Percentiles rank a stretch among this genome's conserved stretches.
phyloP scores from a whole-genome alignment of 1,140 invertebrate genomes.

The Tyrophagus putrescentiae region DNA sequence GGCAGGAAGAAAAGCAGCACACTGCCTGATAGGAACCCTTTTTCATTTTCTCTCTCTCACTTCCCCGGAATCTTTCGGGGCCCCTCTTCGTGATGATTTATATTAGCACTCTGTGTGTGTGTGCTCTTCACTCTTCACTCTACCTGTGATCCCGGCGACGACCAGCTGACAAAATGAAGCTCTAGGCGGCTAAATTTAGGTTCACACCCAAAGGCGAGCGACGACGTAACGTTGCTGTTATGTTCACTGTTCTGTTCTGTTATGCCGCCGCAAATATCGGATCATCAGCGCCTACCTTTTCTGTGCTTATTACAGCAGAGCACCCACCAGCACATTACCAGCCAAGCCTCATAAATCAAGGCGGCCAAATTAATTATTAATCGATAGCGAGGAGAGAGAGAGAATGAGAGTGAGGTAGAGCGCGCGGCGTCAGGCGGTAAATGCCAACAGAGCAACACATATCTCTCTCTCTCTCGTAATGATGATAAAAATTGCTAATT shows the following conservation, averaged over 20 bases:
- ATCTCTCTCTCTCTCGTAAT: not conserved
- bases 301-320: too few relatives aligned
- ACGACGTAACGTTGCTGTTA: too few relatives aligned
- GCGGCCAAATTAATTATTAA: slow-evolving; percentile 12
- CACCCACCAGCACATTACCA: not conserved
- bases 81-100: not conserved
- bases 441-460: not conserved
- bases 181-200: slow-evolving; percentile 8
- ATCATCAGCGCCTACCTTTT: too few relatives aligned
- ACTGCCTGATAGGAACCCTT: too few relatives aligned
- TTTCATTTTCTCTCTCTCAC: too few relatives aligned
- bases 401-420: too few relatives aligned
- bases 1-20: too few relatives aligned
- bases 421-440: not conserved
- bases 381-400: too few relatives aligned
- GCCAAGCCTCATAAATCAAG: slow-evolving; percentile 7
- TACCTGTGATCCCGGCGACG: too few relatives aligned
- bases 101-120: not conserved
- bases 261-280: too few relatives aligned
- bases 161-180: slow-evolving; percentile 11
- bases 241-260: too few relatives aligned
- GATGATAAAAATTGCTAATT: slow-evolving; percentile 5
- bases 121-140: too few relatives aligned
- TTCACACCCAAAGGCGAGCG: slow-evolving; percentile 11
- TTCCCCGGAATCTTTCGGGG: not conserved